Base-by-base conservation (phyloP, 1,140 invertebrate species). In the Brachionus calyciflorus region DNA sequence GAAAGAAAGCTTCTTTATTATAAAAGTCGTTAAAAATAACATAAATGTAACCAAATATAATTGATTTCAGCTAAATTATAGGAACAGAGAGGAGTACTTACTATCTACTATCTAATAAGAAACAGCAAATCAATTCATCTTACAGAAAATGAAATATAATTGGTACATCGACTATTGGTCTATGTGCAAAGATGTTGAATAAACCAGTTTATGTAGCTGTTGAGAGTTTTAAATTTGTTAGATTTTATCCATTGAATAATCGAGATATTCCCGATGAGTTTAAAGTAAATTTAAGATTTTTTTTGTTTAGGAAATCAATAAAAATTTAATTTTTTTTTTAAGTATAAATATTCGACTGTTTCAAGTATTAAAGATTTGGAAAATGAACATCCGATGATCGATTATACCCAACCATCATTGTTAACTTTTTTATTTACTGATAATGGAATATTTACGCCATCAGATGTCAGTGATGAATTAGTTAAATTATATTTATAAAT, bases 141-240 rank as follows among this genome's bases (percentile, higher is more conserved):
- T n/a, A n/a, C n/a, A n/a, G n/a, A n/a, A n/a, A n/a, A n/a, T n/a
- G n/a, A n/a, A 99, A 98, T 85, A 96, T 95, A 87, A 91, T 96
- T 82, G 94, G 94, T 49, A 94, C 91, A 69, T 95, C 91, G 81
- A 91, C 91, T 5, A 89, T 98, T 82, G 94, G 92, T 3, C 88
- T 98, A 55, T 92, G 92, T 83, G 95, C 96, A 0, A 89, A 91
- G 80, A 90, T 91, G 84, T 89, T 95, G 82, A 95, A 97, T 79
- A 98, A 96, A 84, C 93, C 94, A 26, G 90, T 98, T 63, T 98
- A 96, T 83, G 94, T 98, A 0, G 85, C 97, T 2, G 91, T 93
- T 0, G 96, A 99, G 85, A 97, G 93, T 83, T 96, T 97, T 81
- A 98, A 99, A 87, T 98, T 98, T 86, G 90, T 93, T 0, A 87